A percentile compares a stretch with the other conserved stretches of the same genome.
phyloP scores from a whole-genome alignment of 2,113 vertebrate species.

The Collichthys lucidus region DNA sequence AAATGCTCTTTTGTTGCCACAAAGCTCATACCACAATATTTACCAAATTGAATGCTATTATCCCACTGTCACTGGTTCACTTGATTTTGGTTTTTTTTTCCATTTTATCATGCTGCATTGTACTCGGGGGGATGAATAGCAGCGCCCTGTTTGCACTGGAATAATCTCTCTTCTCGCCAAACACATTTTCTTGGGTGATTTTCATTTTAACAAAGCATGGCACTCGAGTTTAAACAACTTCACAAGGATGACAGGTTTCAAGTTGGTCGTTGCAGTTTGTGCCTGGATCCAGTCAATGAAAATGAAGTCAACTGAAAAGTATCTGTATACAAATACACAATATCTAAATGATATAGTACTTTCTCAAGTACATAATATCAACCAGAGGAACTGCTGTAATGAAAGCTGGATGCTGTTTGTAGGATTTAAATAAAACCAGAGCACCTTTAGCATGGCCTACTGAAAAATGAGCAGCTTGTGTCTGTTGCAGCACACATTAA shows the following conservation, averaged over 20 bases:
- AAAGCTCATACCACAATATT: slow-evolving; percentile 27
- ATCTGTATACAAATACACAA: background rate
- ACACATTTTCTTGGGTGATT: slow-evolving; percentile 48
- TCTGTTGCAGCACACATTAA: background rate
- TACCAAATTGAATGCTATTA: slow-evolving; percentile 16
- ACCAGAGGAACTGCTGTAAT: background rate
- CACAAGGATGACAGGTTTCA: slow-evolving; percentile 13
- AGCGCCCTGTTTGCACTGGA: slow-evolving; percentile 18
- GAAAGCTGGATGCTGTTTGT: background rate
- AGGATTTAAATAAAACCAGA: slow-evolving; percentile 5
- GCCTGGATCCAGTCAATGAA: slow-evolving; percentile 17
- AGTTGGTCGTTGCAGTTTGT: slow-evolving; percentile 1
- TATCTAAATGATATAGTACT: slow-evolving; percentile 4
- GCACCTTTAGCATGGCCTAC: background rate
- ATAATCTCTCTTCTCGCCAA: slow-evolving; percentile 38
- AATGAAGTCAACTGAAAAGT: slow-evolving; percentile 5
- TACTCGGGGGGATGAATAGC: slow-evolving; percentile 39
- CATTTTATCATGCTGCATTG: slow-evolving; percentile 27
- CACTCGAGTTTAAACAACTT: slow-evolving; percentile 32
- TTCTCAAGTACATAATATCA: slow-evolving; percentile 6
- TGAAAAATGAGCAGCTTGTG: background rate
- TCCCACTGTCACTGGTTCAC: slow-evolving; percentile 36
- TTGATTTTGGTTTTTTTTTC: slow-evolving; percentile 6
- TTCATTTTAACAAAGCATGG: slow-evolving; percentile 30
- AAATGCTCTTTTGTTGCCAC: slow-evolving; percentile 25